phyloP scores from a whole-genome alignment of 2,888 invertebrate species.

The Leucoptera coffeella region DNA sequence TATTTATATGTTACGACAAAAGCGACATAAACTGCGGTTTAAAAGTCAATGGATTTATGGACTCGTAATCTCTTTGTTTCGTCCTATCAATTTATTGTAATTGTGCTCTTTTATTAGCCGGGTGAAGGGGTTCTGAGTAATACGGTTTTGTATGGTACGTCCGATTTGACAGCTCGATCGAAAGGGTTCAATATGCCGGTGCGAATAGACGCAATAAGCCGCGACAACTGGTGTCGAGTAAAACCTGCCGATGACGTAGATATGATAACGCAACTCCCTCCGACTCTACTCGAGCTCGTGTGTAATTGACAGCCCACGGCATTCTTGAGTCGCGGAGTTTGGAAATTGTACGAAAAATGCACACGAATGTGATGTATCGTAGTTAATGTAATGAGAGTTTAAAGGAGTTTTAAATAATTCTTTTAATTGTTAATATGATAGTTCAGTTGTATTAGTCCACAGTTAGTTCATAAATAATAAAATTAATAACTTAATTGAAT shows the following conservation, averaged over 20 bases:
- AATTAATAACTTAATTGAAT: too few species aligned
- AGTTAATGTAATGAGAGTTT: too few species aligned
- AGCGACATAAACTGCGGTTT: constrained; percentile 27
- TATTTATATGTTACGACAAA: constrained; percentile 38
- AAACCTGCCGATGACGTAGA: constrained; percentile 43
- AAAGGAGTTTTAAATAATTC: too few species aligned
- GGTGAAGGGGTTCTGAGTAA: too few species aligned
- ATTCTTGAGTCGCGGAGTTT: too few species aligned
- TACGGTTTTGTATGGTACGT: constrained; percentile 39
- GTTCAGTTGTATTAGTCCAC: too few species aligned
- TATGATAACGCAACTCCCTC: constrained; percentile 25
- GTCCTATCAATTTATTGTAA: constrained; percentile 27
- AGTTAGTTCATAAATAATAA: too few species aligned
- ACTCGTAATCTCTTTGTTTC: constrained; percentile 28
- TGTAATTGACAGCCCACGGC: too few species aligned
- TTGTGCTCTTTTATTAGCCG: constrained; percentile 22
- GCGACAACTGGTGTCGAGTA: constrained; percentile 43
- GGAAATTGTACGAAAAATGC: too few species aligned
- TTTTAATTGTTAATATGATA: too few species aligned
- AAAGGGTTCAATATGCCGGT: constrained; percentile 48
- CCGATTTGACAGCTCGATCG: constrained; percentile 40
- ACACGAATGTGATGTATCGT: too few species aligned
- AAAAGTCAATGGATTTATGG: constrained; percentile 36
- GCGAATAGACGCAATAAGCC: constrained; percentile 46
- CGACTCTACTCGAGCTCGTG: too few species aligned